Base-by-base conservation (phyloP, 2,797 vertebrate species). In the Australoheros facetus region DNA sequence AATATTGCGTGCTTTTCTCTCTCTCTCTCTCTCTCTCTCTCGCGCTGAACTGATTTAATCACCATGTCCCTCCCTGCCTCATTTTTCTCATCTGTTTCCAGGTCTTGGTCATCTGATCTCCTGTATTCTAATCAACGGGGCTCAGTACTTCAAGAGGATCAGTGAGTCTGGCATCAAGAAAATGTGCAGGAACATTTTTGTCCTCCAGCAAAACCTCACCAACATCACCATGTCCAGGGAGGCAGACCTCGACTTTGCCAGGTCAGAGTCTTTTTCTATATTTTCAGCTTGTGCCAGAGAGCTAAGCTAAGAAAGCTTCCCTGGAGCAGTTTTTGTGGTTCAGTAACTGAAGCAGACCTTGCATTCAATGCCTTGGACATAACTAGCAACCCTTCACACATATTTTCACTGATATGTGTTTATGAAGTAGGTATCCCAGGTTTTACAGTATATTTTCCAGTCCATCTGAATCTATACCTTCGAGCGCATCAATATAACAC, bases 211-310 rank as follows among this genome's bases (percentile, higher is more conserved):
- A 90, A 99, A 99, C 91, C 95, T 99, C 81, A 99, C 98, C 42
- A 99, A 99, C 95, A 99, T 99, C 96, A 99, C 98, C 91, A 99
- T 99, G 98, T 99, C 98, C 0, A 94, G 98, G 0, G 98, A 99
- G 87, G 98, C 98, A 0, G 98, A 99, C 94, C 95, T 99, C 26
- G 98, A 99, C 91, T 98, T 98, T 0, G 98, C 98, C 81, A 97
- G 98, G 98, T 99, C 91, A 91, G 83, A 19, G 3, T 51, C 13
- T 48, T n/a, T 53, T n/a, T 72, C 14, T 7, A 11, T 3, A 5
- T 64, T 71, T 39, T 28, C 2, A 3, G 4, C 19, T 66, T 42
- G 42, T 2, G 5, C 42, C 45, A 45, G 42, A 30, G 48, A 66
- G 39, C 39, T 66, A 39, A 56, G 45, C 32, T 55, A 23, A 51